These are phyloP conservation scores for Tylochromis polylepis DNA, from an alignment of 2,113 vertebrate genomes.

Conservation along the genomic window DNA sequence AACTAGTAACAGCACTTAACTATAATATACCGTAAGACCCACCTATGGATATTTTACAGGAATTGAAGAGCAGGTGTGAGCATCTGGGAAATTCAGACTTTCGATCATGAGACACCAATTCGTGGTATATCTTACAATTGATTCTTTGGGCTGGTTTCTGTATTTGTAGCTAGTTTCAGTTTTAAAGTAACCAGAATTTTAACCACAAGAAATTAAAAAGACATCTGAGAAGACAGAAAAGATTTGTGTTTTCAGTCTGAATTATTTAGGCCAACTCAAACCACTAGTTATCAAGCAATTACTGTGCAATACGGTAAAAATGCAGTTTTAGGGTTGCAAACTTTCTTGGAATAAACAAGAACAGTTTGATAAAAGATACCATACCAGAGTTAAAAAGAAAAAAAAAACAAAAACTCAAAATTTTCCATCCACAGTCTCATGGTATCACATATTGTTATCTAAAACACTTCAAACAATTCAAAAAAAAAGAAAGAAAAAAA, in stretches of 20 bases:
- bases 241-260: neutral
- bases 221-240: neutral
- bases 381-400: neutral
- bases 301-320: neutral
- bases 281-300: neutral
- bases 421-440: neutral
- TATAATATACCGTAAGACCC: constrained; percentile 22
- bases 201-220: constrained; percentile 10
- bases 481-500: neutral
- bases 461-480: neutral
- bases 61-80: neutral
- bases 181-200: neutral
- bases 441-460: neutral
- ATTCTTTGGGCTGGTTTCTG: neutral
- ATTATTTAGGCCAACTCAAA: neutral
- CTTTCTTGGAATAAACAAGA: neutral
- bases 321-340: neutral
- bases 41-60: constrained; percentile 5
- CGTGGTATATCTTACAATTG: neutral
- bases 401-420: neutral
- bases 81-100: neutral
- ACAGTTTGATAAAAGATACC: neutral
- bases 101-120: neutral
- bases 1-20: constrained; percentile 55
- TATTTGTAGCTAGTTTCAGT: constrained; percentile 5